Evolutionary conservation across 2,797 vertebrate species (phyloP).

Genomic region (Enteromius radiatus): DNA sequence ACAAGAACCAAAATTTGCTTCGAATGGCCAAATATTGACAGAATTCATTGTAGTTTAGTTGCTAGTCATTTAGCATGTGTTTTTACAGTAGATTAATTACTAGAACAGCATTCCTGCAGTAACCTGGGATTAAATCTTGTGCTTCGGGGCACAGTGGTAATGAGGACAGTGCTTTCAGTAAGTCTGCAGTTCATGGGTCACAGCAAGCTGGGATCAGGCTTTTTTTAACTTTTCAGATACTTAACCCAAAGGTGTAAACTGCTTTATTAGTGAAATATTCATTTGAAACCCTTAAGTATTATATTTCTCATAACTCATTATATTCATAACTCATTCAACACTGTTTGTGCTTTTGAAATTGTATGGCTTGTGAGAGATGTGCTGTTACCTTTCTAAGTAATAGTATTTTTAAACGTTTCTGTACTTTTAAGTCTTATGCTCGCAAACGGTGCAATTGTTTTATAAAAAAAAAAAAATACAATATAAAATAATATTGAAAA

Average conservation of each 20-base stretch:
- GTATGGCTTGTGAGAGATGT: not conserved
- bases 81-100: conserved; percentile 27
- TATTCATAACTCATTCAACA: not conserved
- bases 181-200: conserved; percentile 33
- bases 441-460: not conserved
- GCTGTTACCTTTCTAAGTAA: not conserved
- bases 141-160: conserved; percentile 3
- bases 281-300: not conserved
- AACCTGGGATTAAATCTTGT: conserved; percentile 7
- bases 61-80: conserved; percentile 17
- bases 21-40: not conserved
- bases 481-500: too few relatives aligned
- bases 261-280: not conserved
- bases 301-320: too few relatives aligned
- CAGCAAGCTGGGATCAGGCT: conserved; percentile 1
- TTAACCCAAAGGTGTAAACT: not conserved
- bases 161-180: conserved; percentile 13
- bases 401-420: too few relatives aligned
- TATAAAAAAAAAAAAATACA: too few relatives aligned
- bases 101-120: not conserved
- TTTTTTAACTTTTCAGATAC: not conserved
- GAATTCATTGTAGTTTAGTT: not conserved
- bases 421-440: not conserved
- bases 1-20: not conserved
- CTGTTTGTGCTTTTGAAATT: not conserved